These are phyloP conservation scores for Potorous gilbertii DNA, from an alignment of 2,797 vertebrate genomes.

Conservation along the genomic window DNA sequence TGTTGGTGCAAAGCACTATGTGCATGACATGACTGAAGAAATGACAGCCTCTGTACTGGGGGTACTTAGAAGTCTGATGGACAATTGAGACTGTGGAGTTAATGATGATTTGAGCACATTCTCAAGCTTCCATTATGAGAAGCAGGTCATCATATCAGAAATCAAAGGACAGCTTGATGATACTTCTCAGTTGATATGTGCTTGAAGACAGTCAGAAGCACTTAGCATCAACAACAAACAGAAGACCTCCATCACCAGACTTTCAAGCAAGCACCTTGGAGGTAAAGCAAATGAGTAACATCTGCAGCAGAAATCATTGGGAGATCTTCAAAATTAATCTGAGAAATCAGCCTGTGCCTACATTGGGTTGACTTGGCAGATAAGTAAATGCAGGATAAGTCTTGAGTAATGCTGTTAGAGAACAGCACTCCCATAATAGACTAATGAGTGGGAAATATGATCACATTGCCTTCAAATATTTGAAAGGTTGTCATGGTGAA, in stretches of 20 bases:
- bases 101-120: neutral
- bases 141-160: neutral
- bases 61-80: neutral
- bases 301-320: neutral
- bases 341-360: neutral
- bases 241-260: neutral
- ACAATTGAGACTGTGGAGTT: neutral
- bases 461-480: neutral
- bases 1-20: no score
- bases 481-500: slow-evolving; percentile 1
- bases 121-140: neutral
- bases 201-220: neutral
- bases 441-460: neutral
- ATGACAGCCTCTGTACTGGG: neutral
- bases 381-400: neutral
- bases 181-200: neutral
- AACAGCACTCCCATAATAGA: neutral
- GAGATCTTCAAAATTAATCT: neutral
- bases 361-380: neutral
- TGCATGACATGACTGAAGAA: neutral
- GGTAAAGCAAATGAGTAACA: neutral
- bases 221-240: neutral
- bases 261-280: neutral
- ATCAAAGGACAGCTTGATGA: neutral
- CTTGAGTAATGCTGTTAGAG: neutral